Percentiles rank a stretch among this genome's conserved stretches.
Conservation (phyloP, 2,797 vertebrate species). For the Pseudocheirus occidentalis region DNA sequence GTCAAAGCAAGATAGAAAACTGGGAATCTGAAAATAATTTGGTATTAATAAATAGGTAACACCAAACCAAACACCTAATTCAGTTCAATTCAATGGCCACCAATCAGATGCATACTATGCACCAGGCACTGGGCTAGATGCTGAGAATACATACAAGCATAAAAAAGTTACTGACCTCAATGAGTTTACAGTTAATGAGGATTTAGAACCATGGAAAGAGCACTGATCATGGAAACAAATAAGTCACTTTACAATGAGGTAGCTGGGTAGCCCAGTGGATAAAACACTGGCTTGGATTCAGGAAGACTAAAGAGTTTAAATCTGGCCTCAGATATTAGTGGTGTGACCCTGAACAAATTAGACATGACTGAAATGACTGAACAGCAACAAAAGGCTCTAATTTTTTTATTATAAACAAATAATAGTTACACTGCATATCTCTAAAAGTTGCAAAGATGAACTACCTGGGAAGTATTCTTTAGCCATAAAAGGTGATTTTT, state of each 20-base stretch:
- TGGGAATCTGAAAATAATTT: background rate
- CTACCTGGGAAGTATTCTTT: background rate
- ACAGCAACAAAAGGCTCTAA: background rate
- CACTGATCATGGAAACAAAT: background rate
- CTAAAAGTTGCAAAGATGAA: background rate
- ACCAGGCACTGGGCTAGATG: background rate
- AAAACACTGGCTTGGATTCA: background rate
- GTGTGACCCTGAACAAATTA: background rate
- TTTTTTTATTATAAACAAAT: background rate
- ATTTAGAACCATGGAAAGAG: background rate
- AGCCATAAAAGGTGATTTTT: background rate
- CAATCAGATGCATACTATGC: background rate
- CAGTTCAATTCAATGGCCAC: background rate
- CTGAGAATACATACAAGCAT: background rate
- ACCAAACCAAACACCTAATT: background rate
- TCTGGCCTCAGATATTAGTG: background rate
- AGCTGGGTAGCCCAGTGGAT: background rate
- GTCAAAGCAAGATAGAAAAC: background rate
- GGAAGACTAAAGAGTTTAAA: background rate
- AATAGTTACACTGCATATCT: background rate
- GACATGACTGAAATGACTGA: background rate
- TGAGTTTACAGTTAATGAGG: background rate
- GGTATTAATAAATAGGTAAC: background rate
- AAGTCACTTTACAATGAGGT: background rate
- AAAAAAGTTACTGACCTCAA: background rate